Percentiles rank a stretch among this genome's conserved stretches.
These are phyloP conservation scores for Clepsis dumicolana DNA, from an alignment of 2,888 invertebrate species.

Conservation along the genomic window DNA sequence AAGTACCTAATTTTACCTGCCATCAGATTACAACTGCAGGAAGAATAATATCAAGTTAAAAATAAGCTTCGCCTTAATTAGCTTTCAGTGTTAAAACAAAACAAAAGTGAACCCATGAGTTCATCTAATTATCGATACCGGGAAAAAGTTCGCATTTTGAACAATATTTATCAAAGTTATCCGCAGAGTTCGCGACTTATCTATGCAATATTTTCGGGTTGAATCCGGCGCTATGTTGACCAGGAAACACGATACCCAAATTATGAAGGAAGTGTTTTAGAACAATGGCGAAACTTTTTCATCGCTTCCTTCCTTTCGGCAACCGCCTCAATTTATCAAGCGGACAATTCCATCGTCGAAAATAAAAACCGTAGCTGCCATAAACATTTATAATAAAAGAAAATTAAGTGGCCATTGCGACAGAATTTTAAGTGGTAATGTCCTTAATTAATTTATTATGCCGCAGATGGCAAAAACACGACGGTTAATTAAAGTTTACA, in stretches of 20 bases:
- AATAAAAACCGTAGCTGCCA: slow-evolving; percentile 46
- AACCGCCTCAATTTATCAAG: slow-evolving; percentile 66
- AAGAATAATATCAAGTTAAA: too few species aligned
- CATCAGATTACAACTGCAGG: too few species aligned
- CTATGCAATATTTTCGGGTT: slow-evolving; percentile 68
- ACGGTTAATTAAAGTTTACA: slow-evolving; percentile 23
- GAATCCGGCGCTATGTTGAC: slow-evolving; percentile 53
- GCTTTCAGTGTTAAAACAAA: not conserved
- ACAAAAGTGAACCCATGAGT: slow-evolving; percentile 51
- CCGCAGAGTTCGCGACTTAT: slow-evolving; percentile 66
- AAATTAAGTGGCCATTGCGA: slow-evolving; percentile 42
- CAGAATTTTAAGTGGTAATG: slow-evolving; percentile 37
- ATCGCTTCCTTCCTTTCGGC: slow-evolving; percentile 63
- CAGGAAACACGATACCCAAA: slow-evolving; percentile 70
- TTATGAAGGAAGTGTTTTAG: slow-evolving; percentile 70
- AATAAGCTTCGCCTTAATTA: not conserved
- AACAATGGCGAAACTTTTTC: slow-evolving; percentile 71
- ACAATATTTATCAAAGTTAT: slow-evolving; percentile 68
- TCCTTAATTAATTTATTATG: slow-evolving; percentile 33
- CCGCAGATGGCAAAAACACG: slow-evolving; percentile 15
- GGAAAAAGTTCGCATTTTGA: slow-evolving; percentile 58
- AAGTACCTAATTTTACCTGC: too few species aligned
- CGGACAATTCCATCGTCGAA: slow-evolving; percentile 53
- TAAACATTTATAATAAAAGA: slow-evolving; percentile 46
- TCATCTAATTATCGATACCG: slow-evolving; percentile 73